Evolutionary conservation across 2,888 invertebrate species (phyloP).

Genomic region (Crematogaster levior): DNA sequence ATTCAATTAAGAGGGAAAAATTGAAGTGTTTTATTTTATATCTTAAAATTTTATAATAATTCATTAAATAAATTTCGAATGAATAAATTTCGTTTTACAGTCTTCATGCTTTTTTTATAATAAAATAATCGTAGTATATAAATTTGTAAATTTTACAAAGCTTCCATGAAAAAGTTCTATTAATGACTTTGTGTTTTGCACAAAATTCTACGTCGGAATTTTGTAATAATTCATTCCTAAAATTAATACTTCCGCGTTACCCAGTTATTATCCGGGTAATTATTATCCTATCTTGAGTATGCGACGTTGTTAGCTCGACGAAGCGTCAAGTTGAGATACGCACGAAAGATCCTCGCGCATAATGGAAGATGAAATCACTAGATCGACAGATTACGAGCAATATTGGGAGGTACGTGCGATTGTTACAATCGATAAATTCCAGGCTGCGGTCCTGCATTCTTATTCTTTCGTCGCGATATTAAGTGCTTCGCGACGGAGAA

Average conservation of each 20-base stretch:
- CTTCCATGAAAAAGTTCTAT: background rate
- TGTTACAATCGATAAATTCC: conserved; percentile 62
- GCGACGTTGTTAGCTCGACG: background rate
- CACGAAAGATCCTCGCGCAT: background rate
- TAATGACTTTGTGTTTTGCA: background rate
- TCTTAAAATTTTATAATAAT: background rate
- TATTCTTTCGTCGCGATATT: conserved; percentile 56
- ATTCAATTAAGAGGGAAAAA: background rate
- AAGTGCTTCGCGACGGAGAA: conserved; percentile 52
- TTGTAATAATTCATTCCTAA: background rate
- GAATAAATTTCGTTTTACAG: background rate
- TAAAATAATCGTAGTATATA: background rate
- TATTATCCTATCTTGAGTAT: background rate
- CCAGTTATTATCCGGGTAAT: background rate
- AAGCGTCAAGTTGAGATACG: background rate
- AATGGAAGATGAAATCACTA: conserved; percentile 34
- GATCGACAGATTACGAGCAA: conserved; percentile 26
- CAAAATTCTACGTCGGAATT: background rate
- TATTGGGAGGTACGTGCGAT: conserved; percentile 46
- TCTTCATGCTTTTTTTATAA: too few species aligned
- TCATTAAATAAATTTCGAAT: background rate
- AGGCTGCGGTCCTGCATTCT: conserved; percentile 25
- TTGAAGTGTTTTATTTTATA: background rate
- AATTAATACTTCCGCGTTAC: conserved; percentile 8
- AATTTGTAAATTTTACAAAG: background rate